Base-by-base conservation (phyloP, 2,113 vertebrate genomes). In the Pholis gunnellus region DNA sequence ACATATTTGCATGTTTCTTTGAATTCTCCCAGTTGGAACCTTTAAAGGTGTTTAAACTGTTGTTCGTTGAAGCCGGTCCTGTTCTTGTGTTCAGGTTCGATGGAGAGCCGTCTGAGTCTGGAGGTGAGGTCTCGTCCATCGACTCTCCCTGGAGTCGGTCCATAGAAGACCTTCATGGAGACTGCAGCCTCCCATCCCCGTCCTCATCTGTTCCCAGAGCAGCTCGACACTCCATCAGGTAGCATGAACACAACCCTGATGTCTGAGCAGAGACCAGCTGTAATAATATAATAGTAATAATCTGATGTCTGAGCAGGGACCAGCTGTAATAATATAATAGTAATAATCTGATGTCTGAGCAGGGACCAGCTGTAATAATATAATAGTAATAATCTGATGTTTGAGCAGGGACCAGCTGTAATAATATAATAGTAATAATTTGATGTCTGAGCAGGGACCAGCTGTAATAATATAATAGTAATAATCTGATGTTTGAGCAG, bases 121-220 rank as follows among this genome's bases (percentile, higher is more conserved):
- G 95, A 0, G 94, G 97, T 78, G 97, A 98, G 66, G 96, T 94
- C 67, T 94, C 95, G 0, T 95, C 97, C 76, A 97, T 99, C 42
- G 98, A 98, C 82, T 96, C 97, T 29, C 96, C 97, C 5, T 99
- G 98, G 98, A 99, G 97, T 80, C 92, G 98, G 1, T 99, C 98
- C 29, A 99, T 99, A 0, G 98, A 99, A 90, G 98, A 99, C 92
- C 95, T 99, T 86, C 98, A 98, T 84, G 94, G 97, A 27, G 98
- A 97, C 88, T 97, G 95, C 81, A 97, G 96, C 54, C 89, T 99
- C 17, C 97, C 98, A 5, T 99, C 98, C 0, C 98, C 98, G 0
- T 96, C 97, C 4, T 94, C 95, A 1, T 97, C 96, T 25, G 82
- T 86, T 0, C 94, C 97, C 2, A 96, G 98, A 66, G 94, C 97